Evolutionary conservation across 2,797 vertebrate genomes (phyloP), one percentile per base, ranked within the genome.

Genomic region (Enteromius argenteus): DNA sequence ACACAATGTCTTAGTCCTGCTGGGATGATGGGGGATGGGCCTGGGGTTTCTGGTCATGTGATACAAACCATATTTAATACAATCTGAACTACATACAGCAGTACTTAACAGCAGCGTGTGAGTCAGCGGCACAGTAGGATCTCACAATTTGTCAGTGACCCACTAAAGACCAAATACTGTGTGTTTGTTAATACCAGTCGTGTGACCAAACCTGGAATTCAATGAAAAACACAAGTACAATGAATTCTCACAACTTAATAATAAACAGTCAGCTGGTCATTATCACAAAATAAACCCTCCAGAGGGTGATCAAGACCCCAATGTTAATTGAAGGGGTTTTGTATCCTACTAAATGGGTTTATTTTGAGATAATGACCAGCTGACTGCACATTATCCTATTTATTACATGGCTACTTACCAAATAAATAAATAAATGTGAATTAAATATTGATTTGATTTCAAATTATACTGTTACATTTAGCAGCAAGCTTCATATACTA

Each of bases 1-100:
- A 68, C 51, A 81, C 73, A 81, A 62, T 69, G 17, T 64, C 17
- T 75, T 81, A 72, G 66, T 76, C 6, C 82, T 84, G n/a, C 11
- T 2, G 23, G 66, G 71, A 19, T 44, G 62, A 39, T 66, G 64
- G 51, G 14, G n/a, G 84, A 27, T 71, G 30, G 68, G 53, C n/a
- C 46, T 49, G 78, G 11, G 10, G 44, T n/a, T 85, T 86, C 30
- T 51, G 17, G 19, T 66, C 75, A 74, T 7, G 10, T 79, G 69
- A 79, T 74, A 66, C 67, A n/a, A 79, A 66, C 75, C 60, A 53
- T 74, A 46, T 82, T 85, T 81, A 82, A 82, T 79, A 37, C 21
- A 66, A 13, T 86, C n/a, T 56, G n/a, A 58, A 32, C 44, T 67
- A 74, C 81, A 75, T 39, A 8, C 4, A 83, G 60, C 10, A 66